Base-by-base conservation (phyloP, 2,888 invertebrate species). In the Phrixothrix hirtus region DNA sequence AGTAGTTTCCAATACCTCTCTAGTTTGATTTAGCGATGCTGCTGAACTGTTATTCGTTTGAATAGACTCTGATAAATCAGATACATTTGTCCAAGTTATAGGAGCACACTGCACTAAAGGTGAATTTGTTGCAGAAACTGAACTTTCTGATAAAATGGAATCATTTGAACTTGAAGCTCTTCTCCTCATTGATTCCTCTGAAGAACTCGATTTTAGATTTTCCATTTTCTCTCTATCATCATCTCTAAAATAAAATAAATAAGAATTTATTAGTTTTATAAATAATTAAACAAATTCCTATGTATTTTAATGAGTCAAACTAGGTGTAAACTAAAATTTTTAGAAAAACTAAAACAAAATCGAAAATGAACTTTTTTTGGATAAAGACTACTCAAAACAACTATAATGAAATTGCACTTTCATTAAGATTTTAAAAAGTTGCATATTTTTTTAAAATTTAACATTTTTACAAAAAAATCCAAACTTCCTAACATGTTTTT, bases 1-100 rank as follows among this genome's bases (percentile, higher is more conserved):
- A 75, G 84, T 84, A 67, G 84, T 85, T 82, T 85, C 84, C 73
- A 85, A 78, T 84, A 85, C 85, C 84, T 85, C 84, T 73, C 74
- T 71, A 45, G 71, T 58, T 60, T 73, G 71, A 57, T 65, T 67
- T 63, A 70, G 60, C 41, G 69, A 59, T 44, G 68, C 58, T 47
- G 69, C 55, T 26, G 64, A 57, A 56, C 50, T 62, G 38, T 52
- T 59, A 26, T 57, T 67, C 62, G 55, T 68, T 34, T 70, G 65
- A 56, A 72, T 71, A 43, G 75, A 61, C 48, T 76, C 75, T 32
- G 75, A 68, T 51, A 75, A 66, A 59, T 77, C 76, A 38, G 77
- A 68, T 32, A 75, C 69, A 44, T 70, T 70, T 26, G 69, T 73
- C 70, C 75, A 75, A 26, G 76, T 70, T 12, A 77, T 73, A 25